Evolutionary conservation across 35 echinoderm and acorn worm genomes (phyloP).

Genomic region (Antedon bifida): DNA sequence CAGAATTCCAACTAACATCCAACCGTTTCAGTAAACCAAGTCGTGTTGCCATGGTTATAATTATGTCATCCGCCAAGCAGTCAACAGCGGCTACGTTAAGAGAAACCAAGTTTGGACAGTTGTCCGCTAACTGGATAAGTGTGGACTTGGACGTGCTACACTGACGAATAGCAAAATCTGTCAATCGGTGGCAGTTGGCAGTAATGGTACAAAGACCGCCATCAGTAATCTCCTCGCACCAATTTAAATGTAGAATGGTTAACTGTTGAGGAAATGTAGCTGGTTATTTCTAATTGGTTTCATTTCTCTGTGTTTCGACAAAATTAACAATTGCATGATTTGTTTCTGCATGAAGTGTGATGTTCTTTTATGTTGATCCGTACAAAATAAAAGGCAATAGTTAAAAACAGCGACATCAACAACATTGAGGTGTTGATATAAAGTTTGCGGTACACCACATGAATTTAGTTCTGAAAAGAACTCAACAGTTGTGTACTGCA

Average conservation of each 20-base stretch:
- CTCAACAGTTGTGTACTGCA: no score
- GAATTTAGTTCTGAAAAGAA: no score
- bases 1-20: conserved; percentile 74
- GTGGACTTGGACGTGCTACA: conserved; percentile 20
- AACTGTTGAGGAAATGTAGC: conserved; percentile 38
- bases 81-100: conserved; percentile 60
- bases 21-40: conserved; percentile 35
- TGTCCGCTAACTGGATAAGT: conserved; percentile 32
- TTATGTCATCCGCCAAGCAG: conserved; percentile 34
- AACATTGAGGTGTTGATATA: no score
- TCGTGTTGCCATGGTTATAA: conserved; percentile 27
- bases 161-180: conserved; percentile 50
- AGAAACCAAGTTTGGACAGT: conserved; percentile 49
- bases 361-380: no score
- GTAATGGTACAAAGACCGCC: conserved; percentile 30
- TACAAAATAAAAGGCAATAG: no score
- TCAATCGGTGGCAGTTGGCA: conserved; percentile 37
- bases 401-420: no score
- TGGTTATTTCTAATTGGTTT: no score
- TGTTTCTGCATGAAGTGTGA: no score
- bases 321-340: no score
- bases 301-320: no score
- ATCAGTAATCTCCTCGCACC: conserved; percentile 94
- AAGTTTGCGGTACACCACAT: no score
- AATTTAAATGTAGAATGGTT: conserved; percentile 45